Evolutionary conservation across 2,888 invertebrate genomes (phyloP), one percentile per base, ranked within the genome.

Genomic region (Euzophera pinguis): DNA sequence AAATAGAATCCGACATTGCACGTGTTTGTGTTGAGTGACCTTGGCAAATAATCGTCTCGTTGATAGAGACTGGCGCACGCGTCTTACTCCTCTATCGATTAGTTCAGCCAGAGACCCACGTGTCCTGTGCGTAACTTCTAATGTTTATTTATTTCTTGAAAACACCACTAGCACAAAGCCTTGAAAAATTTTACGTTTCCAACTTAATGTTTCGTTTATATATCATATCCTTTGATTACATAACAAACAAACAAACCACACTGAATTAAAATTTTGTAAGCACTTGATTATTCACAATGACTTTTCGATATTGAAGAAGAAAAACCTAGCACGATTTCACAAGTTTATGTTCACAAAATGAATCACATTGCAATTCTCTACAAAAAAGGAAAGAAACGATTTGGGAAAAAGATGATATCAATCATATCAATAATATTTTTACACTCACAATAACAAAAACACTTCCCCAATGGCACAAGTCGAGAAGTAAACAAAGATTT

Each of bases 1-100:
- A 93, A 85, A 89, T 87, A 83, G 91, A 91, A 83, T 93, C 93
- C 68, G 92, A 91, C 93, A 93, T 93, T 81, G 86, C 90, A 90
- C 90, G 90, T 90, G 89, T 87, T 86, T 84, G 73, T 79, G 74
- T 78, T 69, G 67, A 67, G 67, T 85, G 89, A 89, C 89, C 89
- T 90, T 89, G 89, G 82, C 74, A 81, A 80, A 77, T 81, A 85
- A 81, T 83, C 77, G 84, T 82, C 83, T 84, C 80, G 83, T 79
- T 84, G 82, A 84, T 86, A 86, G 78, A 83, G 76, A 83, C 83
- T 82, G 73, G 85, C 87, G 87, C 88, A 83, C 86, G 87, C 89
- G 85, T 82, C 75, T 71, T 67, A 76, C 78, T 82, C 71, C 81
- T 77, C 77, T 86, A 88, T 89, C 83, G 88, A 90, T 87, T 84